Evolutionary conservation across 30 jellyfish, hydroid and myxozoan genomes (phyloP).

Genomic region (Turritopsis rubra): DNA sequence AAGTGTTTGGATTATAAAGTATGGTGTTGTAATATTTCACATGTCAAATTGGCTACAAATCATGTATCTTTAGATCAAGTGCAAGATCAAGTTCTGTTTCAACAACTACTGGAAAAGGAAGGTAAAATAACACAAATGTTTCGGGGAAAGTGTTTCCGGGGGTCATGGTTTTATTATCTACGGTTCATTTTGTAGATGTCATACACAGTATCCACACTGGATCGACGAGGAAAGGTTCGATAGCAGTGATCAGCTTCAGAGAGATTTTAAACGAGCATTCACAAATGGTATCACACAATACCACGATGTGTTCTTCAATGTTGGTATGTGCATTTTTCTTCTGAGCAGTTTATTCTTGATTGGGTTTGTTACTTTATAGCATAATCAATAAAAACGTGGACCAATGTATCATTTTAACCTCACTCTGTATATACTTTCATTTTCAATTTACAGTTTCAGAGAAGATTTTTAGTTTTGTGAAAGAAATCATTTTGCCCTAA

Average conservation of each 20-base stretch:
- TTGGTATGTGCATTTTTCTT: slow-evolving; percentile 69
- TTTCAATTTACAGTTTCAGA: too few species aligned
- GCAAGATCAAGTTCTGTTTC: not conserved
- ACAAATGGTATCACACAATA: slow-evolving; percentile 46
- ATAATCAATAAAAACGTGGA: too few species aligned
- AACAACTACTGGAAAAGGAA: not conserved
- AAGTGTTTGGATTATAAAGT: too few species aligned
- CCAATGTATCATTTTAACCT: too few species aligned
- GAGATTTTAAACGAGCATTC: slow-evolving; percentile 46
- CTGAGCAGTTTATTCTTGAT: not conserved
- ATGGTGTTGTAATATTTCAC: too few species aligned
- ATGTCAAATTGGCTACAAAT: too few species aligned
- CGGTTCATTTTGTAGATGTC: not conserved
- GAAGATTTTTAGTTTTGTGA: too few species aligned
- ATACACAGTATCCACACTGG: not conserved
- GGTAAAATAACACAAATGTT: not conserved
- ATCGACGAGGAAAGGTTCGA: slow-evolving; percentile 9
- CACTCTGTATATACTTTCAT: too few species aligned
- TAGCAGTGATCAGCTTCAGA: slow-evolving; percentile 45
- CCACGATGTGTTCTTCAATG: slow-evolving; percentile 68
- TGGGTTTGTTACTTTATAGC: too few species aligned
- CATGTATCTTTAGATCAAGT: not conserved
- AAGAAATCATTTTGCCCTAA: too few species aligned
- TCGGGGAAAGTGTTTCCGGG: not conserved
- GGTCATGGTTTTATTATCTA: not conserved